Conservation (phyloP, 2,113 vertebrate genomes). For the Gobio gobio region DNA sequence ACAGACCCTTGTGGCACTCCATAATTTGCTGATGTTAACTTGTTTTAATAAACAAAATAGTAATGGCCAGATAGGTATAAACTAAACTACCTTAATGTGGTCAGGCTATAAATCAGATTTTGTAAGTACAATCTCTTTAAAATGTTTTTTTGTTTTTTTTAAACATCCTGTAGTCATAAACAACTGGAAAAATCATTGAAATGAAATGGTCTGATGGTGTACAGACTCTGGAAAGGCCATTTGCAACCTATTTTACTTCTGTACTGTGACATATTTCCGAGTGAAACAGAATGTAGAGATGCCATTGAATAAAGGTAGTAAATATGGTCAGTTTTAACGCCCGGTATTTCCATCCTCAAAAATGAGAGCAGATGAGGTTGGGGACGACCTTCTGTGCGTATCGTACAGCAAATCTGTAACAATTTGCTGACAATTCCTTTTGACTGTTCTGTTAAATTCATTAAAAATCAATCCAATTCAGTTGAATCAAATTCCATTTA, state of each 20-base stretch:
- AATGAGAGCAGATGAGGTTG: not conserved
- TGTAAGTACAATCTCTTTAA: not conserved
- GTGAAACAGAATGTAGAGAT: not conserved
- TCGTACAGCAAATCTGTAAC: not conserved
- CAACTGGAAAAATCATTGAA: not conserved
- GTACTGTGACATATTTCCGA: not conserved
- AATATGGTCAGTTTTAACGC: not conserved
- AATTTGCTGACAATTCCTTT: not conserved
- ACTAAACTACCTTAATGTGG: no score
- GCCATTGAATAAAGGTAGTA: not conserved
- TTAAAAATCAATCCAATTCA: not conserved
- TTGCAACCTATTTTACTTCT: not conserved
- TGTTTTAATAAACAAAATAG: no score
- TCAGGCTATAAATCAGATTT: no score
- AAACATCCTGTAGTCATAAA: not conserved
- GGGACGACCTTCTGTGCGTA: no score
- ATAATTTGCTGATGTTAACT: no score
- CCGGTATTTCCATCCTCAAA: not conserved
- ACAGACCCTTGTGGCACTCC: no score
- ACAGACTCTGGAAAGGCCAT: not conserved
- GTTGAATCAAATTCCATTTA: not conserved
- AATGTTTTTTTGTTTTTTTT: not conserved
- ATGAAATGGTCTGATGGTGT: not conserved
- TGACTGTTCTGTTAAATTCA: not conserved
- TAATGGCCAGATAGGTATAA: no score